Conservation (phyloP, 2,797 vertebrate genomes). For the Onychomys arenicola region DNA sequence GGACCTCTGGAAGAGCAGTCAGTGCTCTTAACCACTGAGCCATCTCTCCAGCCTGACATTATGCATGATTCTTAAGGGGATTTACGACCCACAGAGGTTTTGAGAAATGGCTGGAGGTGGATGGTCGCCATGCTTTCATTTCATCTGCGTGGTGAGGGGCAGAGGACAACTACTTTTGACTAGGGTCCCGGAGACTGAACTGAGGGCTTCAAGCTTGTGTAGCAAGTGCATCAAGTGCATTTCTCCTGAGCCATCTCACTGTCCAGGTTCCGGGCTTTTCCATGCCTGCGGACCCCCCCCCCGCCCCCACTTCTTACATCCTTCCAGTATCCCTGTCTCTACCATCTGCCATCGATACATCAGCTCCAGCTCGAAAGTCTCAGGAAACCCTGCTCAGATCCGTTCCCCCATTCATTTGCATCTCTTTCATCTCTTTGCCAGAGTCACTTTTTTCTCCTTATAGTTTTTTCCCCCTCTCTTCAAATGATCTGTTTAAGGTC, state of each 20-base stretch:
- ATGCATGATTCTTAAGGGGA: neutral
- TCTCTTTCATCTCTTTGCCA: neutral
- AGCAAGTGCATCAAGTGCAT: too few relatives aligned
- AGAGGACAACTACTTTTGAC: too few relatives aligned
- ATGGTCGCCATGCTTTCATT: neutral
- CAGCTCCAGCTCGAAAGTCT: neutral
- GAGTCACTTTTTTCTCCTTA: neutral
- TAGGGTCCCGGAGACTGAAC: neutral
- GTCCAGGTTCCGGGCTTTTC: neutral
- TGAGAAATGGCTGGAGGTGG: neutral
- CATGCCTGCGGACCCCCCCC: neutral
- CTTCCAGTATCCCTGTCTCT: neutral
- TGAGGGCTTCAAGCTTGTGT: neutral
- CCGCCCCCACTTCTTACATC: neutral
- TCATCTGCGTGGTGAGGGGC: neutral
- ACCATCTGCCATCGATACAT: neutral
- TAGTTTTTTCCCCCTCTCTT: neutral
- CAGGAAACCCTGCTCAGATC: neutral
- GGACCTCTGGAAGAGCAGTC: too few relatives aligned
- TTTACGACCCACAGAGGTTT: neutral
- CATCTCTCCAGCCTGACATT: neutral
- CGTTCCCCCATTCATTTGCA: neutral
- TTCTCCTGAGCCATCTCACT: neutral
- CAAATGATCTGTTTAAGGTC: neutral
- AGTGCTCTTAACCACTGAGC: too few relatives aligned